Conservation (phyloP, 2,113 vertebrate species). For the Xerus inauris region DNA sequence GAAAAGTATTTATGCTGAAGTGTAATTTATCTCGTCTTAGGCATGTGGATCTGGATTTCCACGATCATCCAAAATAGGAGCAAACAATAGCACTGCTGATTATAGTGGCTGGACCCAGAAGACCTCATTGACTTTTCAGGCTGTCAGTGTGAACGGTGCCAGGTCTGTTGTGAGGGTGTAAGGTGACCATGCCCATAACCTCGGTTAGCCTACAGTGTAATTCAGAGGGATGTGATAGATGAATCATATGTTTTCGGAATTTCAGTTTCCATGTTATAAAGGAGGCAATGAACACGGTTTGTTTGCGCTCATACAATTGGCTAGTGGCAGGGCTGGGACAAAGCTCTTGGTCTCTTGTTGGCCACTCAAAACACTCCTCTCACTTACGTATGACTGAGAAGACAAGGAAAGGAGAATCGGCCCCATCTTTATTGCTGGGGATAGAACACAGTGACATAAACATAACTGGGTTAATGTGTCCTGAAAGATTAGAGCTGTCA, state of each 20-base stretch:
- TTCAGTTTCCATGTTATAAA: background rate
- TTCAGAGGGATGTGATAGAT: background rate
- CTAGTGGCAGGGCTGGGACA: background rate
- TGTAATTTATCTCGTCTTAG: background rate
- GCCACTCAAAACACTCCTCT: background rate
- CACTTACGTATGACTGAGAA: background rate
- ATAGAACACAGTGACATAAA: background rate
- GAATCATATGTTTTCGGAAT: background rate
- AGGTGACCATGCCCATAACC: rapidly evolving
- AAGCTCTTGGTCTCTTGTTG: background rate
- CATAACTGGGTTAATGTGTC: background rate
- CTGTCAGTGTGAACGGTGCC: background rate
- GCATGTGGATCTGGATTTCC: background rate
- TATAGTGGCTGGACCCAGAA: background rate
- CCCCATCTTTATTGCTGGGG: background rate
- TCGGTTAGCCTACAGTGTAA: background rate
- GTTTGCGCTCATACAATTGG: background rate
- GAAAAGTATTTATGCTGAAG: background rate
- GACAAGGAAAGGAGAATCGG: background rate
- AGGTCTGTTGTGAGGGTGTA: background rate
- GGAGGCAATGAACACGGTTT: background rate
- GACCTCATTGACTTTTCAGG: background rate
- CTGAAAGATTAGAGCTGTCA: background rate
- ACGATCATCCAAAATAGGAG: background rate
- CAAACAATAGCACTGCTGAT: background rate